These are phyloP conservation scores for Acleris holmiana DNA, from an alignment of 2,888 invertebrate species.

Conservation along the genomic window DNA sequence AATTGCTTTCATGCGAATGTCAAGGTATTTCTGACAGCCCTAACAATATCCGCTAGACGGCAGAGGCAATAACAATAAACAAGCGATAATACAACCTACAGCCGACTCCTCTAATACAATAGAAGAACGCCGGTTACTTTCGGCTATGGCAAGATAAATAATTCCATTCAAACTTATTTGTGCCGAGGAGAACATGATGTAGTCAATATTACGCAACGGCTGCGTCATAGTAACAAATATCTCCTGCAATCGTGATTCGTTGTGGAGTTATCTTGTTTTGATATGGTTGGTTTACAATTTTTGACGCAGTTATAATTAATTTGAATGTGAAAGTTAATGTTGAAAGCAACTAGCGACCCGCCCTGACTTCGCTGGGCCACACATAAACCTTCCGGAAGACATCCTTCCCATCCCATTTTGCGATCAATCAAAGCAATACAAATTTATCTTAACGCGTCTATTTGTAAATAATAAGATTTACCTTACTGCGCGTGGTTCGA, in stretches of 20 bases:
- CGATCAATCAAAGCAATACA: background rate
- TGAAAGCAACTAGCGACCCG: no score
- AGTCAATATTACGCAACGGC: conserved; percentile 52
- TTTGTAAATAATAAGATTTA: background rate
- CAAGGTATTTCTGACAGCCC: conserved; percentile 47
- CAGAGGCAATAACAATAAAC: conserved; percentile 46
- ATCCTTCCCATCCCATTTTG: no score
- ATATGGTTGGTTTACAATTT: background rate
- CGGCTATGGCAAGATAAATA: conserved; percentile 55
- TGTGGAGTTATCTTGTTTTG: conserved; percentile 12
- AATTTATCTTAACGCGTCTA: no score
- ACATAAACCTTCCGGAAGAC: no score
- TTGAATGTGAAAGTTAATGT: no score
- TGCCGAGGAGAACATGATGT: conserved; percentile 38
- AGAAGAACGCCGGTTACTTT: conserved; percentile 44
- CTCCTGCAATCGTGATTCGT: conserved; percentile 36
- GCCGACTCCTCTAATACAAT: conserved; percentile 50
- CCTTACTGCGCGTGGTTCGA: background rate
- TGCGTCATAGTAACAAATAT: conserved; percentile 49
- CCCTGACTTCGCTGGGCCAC: no score
- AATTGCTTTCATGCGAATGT: conserved; percentile 25
- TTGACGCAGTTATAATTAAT: conserved; percentile 1
- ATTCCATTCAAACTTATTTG: conserved; percentile 54
- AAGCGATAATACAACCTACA: conserved; percentile 43
- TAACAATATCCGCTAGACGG: conserved; percentile 50